Conservation (phyloP, 1,140 invertebrate species). For the Aphelinus certus region DNA sequence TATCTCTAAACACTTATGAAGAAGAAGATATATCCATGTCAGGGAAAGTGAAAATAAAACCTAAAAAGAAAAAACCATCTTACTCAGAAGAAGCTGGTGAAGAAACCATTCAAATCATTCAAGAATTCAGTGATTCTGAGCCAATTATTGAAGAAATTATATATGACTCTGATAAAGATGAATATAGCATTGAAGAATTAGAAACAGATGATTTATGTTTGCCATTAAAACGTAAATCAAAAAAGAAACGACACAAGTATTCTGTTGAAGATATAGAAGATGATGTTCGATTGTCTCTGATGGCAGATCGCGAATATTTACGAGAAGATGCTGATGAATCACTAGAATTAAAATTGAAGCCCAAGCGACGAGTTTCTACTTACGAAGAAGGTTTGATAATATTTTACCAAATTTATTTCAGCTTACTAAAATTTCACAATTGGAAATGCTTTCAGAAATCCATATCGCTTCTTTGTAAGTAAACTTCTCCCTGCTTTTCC, state of each 20-base stretch:
- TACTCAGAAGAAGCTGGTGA: slow-evolving; percentile 78
- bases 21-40: slow-evolving; percentile 88
- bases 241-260: slow-evolving; percentile 54
- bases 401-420: not conserved
- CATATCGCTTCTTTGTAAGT: slow-evolving; percentile 14
- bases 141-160: slow-evolving; percentile 77
- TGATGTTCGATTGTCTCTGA: slow-evolving; percentile 68
- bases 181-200: slow-evolving; percentile 67
- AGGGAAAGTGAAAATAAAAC: slow-evolving; percentile 80
- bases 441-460: slow-evolving; percentile 24
- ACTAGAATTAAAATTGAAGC: slow-evolving; percentile 67
- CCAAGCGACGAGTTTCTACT: slow-evolving; percentile 61
- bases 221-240: slow-evolving; percentile 62
- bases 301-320: slow-evolving; percentile 63
- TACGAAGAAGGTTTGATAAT: slow-evolving; percentile 72
- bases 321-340: slow-evolving; percentile 68
- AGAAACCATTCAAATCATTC: slow-evolving; percentile 76
- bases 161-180: slow-evolving; percentile 72
- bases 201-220: slow-evolving; percentile 67
- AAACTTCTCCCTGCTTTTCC: slow-evolving; percentile 9
- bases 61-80: slow-evolving; percentile 73
- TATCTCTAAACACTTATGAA: slow-evolving; percentile 82
- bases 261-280: slow-evolving; percentile 61
- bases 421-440: not conserved
- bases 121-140: slow-evolving; percentile 74